Base-by-base conservation (phyloP, 2,113 vertebrate genomes). In the Macquaria australasica region DNA sequence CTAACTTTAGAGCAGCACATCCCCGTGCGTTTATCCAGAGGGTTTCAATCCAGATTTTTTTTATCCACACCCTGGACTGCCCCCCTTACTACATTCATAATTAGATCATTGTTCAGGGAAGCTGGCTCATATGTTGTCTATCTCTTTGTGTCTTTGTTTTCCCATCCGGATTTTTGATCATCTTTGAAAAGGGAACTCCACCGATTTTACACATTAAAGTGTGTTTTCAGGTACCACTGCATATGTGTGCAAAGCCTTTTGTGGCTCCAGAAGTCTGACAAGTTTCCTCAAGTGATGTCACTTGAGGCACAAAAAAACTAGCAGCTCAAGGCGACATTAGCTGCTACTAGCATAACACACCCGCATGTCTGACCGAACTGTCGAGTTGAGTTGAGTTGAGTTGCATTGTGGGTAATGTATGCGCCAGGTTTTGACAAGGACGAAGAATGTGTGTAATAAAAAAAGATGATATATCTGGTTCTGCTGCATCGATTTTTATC, bases 91-190 rank as follows among this genome's bases (percentile, higher is more conserved):
- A 78, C 25, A 39, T 56, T 59, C 21, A 6, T 67, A 51, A 84
- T 86, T 83, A 51, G 21, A 70, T 87, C 50, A 73, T 18, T 69
- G 45, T 56, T 20, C 10, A 25, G 18, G 39, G 37, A 82, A 74
- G 37, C 28, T n/a, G 69, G 28, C 15, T 55, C 23, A 55, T 53
- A 1, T 75, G 21, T 43, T 23, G 37, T 50, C 34, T 62, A 6
- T 77, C 20, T 67, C 23, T 48, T 58, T 34, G 28, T 72, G 4
- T 76, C 39, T 37, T 56, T 69, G 1, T 62, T 10, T 83, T 75
- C 45, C 59, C 55, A 15, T 55, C 51, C n/a, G 37, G 9, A 34
- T 60, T 37, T 63, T 53, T 81, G 5, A 18, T 66, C 18, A 68
- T 58, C 37, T 73, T 56, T 74, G 8, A 86, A 86, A 10, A n/a